Evolutionary conservation across 2,888 invertebrate species (phyloP).

Genomic region (Andrena bicolor): DNA sequence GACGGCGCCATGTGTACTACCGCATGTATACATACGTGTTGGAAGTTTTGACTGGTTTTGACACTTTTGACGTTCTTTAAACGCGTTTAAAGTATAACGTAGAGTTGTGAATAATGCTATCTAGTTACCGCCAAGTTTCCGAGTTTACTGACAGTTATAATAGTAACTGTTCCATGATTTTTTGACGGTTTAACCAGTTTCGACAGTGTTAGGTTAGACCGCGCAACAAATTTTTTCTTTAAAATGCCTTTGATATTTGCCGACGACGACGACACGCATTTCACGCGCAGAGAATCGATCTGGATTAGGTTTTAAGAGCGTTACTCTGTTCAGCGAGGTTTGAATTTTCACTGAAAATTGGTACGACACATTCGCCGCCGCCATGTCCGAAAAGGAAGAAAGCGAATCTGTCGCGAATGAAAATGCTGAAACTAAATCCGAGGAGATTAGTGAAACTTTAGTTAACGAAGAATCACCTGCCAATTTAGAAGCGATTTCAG

Average conservation of each 20-base stretch:
- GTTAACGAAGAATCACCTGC: constrained; percentile 69
- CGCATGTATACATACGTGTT: too few relatives aligned
- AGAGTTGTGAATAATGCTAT: not conserved
- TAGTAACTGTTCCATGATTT: too few relatives aligned
- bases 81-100: not conserved
- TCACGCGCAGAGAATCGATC: not conserved
- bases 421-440: constrained; percentile 37
- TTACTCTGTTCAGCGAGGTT: not conserved
- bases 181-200: too few relatives aligned
- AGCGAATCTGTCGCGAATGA: constrained; percentile 16
- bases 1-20: too few relatives aligned
- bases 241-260: not conserved
- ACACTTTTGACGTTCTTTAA: too few relatives aligned
- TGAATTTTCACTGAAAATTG: not conserved
- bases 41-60: too few relatives aligned
- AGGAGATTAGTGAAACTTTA: constrained; percentile 57
- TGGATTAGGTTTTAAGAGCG: not conserved
- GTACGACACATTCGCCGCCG: not conserved
- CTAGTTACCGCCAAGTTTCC: not conserved
- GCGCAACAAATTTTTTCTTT: not conserved
- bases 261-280: too few relatives aligned
- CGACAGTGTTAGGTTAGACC: too few relatives aligned
- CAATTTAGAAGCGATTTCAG: constrained; percentile 67
- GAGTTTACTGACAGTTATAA: not conserved
- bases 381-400: constrained; percentile 47